Percentiles rank a stretch among this genome's conserved stretches.
Conservation (phyloP, 2,797 vertebrate species). For the Coregonus sp. region DNA sequence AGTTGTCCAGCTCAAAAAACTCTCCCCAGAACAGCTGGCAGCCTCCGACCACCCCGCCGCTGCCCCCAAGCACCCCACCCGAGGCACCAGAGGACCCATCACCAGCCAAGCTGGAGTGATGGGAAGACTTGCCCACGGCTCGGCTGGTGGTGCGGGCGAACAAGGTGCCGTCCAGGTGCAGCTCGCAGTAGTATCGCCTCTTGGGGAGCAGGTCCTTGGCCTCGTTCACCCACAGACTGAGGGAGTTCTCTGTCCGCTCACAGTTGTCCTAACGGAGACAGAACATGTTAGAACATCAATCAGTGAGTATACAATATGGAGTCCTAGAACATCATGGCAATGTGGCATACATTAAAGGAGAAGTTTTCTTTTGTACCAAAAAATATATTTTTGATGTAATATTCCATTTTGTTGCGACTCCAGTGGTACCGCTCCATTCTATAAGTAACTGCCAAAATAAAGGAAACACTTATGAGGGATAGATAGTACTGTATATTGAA, state of each 20-base stretch:
- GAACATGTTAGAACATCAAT: not conserved
- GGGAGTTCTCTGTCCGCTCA: conserved; percentile 85
- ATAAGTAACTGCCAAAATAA: too few species aligned
- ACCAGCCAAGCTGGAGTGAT: conserved; percentile 54
- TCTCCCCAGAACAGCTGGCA: conserved; percentile 91
- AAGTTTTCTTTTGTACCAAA: too few species aligned
- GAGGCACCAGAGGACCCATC: conserved; percentile 55
- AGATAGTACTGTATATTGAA: too few species aligned
- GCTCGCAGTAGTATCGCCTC: conserved; percentile 79
- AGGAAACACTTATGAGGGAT: too few species aligned
- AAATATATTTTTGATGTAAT: too few species aligned
- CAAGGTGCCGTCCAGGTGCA: conserved; percentile 85
- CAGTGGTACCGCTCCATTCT: too few species aligned
- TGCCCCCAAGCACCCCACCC: conserved; percentile 38
- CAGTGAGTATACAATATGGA: not conserved
- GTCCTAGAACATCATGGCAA: not conserved
- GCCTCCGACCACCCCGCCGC: conserved; percentile 57
- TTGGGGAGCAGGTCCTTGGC: conserved; percentile 84
- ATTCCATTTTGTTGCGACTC: too few species aligned
- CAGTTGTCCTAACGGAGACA: conserved; percentile 82
- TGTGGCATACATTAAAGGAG: not conserved
- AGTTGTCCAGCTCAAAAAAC: conserved; percentile 87
- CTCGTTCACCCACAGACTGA: conserved; percentile 91
- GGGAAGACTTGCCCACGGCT: conserved; percentile 62
- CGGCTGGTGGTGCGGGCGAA: conserved; percentile 86